Evolutionary conservation across 2,888 invertebrate species (phyloP).

Genomic region (Cosmorhoe ocellata): DNA sequence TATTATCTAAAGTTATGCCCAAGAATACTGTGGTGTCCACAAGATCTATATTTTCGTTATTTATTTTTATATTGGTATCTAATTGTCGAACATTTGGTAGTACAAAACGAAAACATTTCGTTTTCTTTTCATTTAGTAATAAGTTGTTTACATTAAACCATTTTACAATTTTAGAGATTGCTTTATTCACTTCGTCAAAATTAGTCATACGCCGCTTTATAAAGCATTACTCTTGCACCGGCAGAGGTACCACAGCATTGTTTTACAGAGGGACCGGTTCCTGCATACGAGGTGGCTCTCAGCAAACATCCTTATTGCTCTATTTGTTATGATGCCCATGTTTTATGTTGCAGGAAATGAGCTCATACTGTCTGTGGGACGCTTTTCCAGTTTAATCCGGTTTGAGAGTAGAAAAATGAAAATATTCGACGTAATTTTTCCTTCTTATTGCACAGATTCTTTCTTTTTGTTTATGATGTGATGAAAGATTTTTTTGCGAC

Average conservation of each 20-base stretch:
- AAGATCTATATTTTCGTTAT: no score
- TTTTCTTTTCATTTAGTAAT: no score
- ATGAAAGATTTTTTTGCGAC: slow-evolving; percentile 25
- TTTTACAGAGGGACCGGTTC: slow-evolving; percentile 63
- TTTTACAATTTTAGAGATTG: no score
- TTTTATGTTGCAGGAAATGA: slow-evolving; percentile 64
- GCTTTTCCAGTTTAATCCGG: slow-evolving; percentile 52
- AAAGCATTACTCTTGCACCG: slow-evolving; percentile 3
- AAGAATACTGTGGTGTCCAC: no score
- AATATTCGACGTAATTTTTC: slow-evolving; percentile 35
- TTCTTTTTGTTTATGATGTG: slow-evolving; percentile 30
- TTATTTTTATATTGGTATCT: no score
- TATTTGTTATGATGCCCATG: slow-evolving; percentile 62
- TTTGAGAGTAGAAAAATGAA: slow-evolving; percentile 46
- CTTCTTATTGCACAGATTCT: slow-evolving; percentile 31
- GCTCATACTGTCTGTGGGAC: slow-evolving; percentile 52
- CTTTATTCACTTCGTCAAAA: no score
- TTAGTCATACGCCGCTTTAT: background rate
- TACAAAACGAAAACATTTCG: no score
- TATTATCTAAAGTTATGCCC: no score
- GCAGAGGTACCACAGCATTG: slow-evolving; percentile 49
- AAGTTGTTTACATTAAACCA: no score
- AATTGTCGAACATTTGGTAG: no score
- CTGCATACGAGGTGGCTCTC: slow-evolving; percentile 57
- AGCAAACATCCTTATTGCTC: slow-evolving; percentile 57